A percentile compares a stretch with the other conserved stretches of the same genome.
Evolutionary conservation across 2,797 vertebrate species (phyloP).

Genomic region (Hyperoplus immaculatus): DNA sequence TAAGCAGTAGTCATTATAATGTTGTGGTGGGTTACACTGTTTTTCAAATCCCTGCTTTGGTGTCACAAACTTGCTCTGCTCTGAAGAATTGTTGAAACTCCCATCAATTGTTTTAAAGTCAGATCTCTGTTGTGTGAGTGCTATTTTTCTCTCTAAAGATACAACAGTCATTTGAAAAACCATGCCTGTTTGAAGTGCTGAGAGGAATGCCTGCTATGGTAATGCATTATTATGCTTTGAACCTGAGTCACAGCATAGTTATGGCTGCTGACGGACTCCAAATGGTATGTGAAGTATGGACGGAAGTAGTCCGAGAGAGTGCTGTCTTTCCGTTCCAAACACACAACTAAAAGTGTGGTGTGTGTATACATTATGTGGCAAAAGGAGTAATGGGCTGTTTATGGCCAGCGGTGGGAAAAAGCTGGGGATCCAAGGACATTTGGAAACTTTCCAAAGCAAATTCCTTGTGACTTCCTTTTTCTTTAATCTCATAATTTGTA

Average conservation of each 20-base stretch:
- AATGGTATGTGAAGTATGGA: constrained; percentile 58
- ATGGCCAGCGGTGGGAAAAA: not conserved
- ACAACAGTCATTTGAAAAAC: not conserved
- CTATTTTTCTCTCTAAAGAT: not conserved
- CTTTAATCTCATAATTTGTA: constrained; percentile 2
- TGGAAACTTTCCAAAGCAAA: constrained; percentile 31
- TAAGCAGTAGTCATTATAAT: not conserved
- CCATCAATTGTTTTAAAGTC: not conserved
- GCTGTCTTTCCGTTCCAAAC: constrained; percentile 40
- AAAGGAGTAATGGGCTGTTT: constrained; percentile 26
- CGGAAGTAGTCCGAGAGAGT: constrained; percentile 36
- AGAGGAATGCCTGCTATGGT: constrained; percentile 55
- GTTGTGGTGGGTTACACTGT: not conserved
- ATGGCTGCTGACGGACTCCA: constrained; percentile 55
- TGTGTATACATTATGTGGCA: constrained; percentile 19
- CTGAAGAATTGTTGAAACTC: not conserved
- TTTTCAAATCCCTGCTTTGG: not conserved
- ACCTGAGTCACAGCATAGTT: constrained; percentile 61
- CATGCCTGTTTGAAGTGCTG: not conserved
- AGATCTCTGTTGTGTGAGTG: not conserved
- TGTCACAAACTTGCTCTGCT: not conserved
- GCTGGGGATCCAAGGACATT: constrained; percentile 7
- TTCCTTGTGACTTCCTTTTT: constrained; percentile 26
- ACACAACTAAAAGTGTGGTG: constrained; percentile 23
- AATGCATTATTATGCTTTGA: constrained; percentile 50